Percentiles rank a stretch among this genome's conserved stretches.
phyloP scores from a whole-genome alignment of 2,888 invertebrate species.

The Helobdella robusta region DNA sequence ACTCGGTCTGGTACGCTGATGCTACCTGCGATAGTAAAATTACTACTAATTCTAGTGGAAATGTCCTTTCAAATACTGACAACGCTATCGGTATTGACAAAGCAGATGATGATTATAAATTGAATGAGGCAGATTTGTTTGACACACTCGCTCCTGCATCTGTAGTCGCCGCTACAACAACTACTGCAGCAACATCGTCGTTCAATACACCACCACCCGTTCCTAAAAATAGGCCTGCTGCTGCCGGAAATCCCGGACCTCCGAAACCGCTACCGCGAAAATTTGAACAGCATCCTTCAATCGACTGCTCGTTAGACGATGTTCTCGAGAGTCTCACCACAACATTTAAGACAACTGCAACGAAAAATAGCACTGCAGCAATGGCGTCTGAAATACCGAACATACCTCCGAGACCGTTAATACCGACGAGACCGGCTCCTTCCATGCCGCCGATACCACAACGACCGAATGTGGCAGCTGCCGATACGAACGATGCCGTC shows the following conservation, averaged over 20 bases:
- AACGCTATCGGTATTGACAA: no score
- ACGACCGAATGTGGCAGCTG: background rate
- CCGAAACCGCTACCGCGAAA: background rate
- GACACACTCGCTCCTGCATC: no score
- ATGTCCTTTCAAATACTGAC: no score
- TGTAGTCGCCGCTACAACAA: no score
- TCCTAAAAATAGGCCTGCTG: constrained; percentile 18
- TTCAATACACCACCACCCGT: constrained; percentile 26
- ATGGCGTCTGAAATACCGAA: background rate
- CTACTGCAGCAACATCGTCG: no score
- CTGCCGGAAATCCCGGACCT: background rate
- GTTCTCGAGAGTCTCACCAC: background rate
- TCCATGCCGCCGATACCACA: constrained; percentile 23
- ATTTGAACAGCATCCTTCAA: background rate
- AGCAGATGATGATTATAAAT: no score
- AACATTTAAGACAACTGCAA: no score
- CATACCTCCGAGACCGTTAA: background rate
- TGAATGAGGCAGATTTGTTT: no score
- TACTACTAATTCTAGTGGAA: no score
- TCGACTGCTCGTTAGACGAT: background rate
- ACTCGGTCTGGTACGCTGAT: no score
- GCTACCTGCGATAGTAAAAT: no score
- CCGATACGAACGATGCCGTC: background rate
- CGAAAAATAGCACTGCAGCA: background rate
- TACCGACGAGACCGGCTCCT: constrained; percentile 17